phyloP scores from a whole-genome alignment of 1,140 invertebrate species.

The Ceratina calcarata region DNA sequence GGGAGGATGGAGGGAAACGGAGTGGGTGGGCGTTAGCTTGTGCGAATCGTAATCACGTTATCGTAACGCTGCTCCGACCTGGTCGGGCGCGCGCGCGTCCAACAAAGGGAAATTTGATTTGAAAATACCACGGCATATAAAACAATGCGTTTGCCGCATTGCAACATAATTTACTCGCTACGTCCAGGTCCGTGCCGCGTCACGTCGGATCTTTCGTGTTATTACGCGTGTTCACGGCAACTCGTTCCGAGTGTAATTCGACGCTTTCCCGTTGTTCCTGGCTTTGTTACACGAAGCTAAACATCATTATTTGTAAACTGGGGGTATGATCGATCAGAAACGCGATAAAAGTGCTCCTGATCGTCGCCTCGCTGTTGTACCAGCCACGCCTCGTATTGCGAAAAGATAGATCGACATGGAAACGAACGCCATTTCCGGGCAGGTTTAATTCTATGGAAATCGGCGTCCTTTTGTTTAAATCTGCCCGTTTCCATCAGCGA shows the following conservation, averaged over 20 bases:
- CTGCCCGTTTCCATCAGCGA: not conserved
- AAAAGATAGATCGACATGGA: constrained; percentile 38
- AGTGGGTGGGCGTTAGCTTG: constrained; percentile 10
- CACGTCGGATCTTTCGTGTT: constrained; percentile 20
- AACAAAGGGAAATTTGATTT: constrained; percentile 53
- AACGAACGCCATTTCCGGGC: constrained; percentile 28
- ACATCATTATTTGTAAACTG: constrained; percentile 62
- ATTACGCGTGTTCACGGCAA: constrained; percentile 49
- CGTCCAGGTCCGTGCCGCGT: not conserved
- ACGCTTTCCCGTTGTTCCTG: constrained; percentile 43
- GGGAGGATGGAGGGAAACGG: too few species aligned
- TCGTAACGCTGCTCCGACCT: not conserved
- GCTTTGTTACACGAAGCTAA: constrained; percentile 52
- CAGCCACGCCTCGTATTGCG: not conserved
- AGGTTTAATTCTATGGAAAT: constrained; percentile 25
- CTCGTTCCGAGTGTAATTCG: constrained; percentile 48
- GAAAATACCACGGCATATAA: constrained; percentile 44
- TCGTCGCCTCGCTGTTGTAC: not conserved
- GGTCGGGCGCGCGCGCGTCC: not conserved
- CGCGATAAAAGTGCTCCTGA: constrained; percentile 9
- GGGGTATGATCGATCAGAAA: constrained; percentile 42
- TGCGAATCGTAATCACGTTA: constrained; percentile 41
- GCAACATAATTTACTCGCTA: constrained; percentile 54
- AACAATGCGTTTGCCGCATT: constrained; percentile 48
- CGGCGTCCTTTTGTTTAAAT: constrained; percentile 24